Percentiles rank a stretch among this genome's conserved stretches.
phyloP scores from a whole-genome alignment of 2,113 vertebrate species.

The Engystomops pustulosus region DNA sequence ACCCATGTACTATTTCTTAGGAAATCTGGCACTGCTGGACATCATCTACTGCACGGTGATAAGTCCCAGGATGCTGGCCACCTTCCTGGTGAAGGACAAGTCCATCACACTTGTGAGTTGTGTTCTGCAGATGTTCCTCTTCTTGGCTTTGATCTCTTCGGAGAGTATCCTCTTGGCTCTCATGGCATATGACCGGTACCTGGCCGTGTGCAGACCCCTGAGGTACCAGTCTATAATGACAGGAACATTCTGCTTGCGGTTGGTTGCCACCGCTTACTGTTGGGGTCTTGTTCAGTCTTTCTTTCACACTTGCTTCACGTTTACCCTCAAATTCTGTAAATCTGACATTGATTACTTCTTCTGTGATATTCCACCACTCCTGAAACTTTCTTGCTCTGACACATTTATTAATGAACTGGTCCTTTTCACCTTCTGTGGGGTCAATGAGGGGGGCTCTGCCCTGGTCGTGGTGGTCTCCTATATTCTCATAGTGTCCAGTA shows the following conservation, averaged over 20 bases:
- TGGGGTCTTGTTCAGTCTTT: background rate
- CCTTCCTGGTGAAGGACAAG: background rate
- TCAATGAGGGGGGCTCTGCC: conserved; percentile 7
- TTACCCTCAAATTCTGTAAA: background rate
- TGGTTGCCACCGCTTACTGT: background rate
- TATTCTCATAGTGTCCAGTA: background rate
- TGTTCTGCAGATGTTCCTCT: conserved; percentile 33
- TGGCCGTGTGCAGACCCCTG: conserved; percentile 23
- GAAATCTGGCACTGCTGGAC: conserved; percentile 9
- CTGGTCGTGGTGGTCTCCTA: conserved; percentile 27
- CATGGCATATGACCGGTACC: conserved; percentile 37
- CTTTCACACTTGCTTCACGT: conserved; percentile 18
- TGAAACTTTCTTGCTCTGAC: conserved; percentile 20
- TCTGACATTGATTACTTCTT: conserved; percentile 21
- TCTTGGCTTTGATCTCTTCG: background rate
- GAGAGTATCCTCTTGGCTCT: conserved; percentile 61
- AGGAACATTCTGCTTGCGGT: background rate
- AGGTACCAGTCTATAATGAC: conserved; percentile 19
- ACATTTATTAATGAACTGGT: conserved; percentile 27
- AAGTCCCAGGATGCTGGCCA: conserved; percentile 10
- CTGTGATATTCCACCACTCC: conserved; percentile 20
- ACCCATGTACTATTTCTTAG: conserved; percentile 37
- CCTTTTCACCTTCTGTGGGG: background rate
- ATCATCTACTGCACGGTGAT: conserved; percentile 11
- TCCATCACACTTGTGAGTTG: background rate